Conservation (phyloP, 2,888 invertebrate species). For the Apamea anceps region DNA sequence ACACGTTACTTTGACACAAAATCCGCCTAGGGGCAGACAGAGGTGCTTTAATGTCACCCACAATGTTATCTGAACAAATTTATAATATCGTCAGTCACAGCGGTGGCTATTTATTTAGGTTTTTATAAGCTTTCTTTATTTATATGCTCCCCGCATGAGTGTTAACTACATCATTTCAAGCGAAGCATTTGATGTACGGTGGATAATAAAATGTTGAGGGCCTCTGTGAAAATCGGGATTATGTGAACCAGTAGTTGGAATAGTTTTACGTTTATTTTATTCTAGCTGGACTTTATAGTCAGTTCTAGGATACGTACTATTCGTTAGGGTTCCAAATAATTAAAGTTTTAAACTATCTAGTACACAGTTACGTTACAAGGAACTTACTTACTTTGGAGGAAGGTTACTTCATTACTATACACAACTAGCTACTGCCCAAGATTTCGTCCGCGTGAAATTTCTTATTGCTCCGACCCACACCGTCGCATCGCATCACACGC, state of each 20-base stretch:
- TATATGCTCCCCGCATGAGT: slow-evolving; percentile 42
- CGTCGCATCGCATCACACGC: not conserved
- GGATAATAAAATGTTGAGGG: slow-evolving; percentile 54
- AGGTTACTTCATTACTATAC: not conserved
- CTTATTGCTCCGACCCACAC: not conserved
- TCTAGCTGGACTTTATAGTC: slow-evolving; percentile 11
- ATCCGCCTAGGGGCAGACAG: slow-evolving; percentile 53
- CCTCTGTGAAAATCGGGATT: slow-evolving; percentile 38
- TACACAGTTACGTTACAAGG: not conserved
- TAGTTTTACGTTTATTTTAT: slow-evolving; percentile 33
- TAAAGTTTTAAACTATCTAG: not conserved
- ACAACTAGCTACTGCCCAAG: not conserved
- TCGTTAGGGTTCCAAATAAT: not conserved
- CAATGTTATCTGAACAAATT: slow-evolving; percentile 67
- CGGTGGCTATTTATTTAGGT: slow-evolving; percentile 61
- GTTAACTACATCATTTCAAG: slow-evolving; percentile 61
- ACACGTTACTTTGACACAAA: slow-evolving; percentile 55
- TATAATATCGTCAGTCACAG: slow-evolving; percentile 64
- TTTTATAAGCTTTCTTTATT: slow-evolving; percentile 61
- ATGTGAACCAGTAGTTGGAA: slow-evolving; percentile 12
- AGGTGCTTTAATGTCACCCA: slow-evolving; percentile 65
- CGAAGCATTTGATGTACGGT: slow-evolving; percentile 49
- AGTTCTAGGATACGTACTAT: not conserved
- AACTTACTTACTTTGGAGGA: not conserved
- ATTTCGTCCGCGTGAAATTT: not conserved